Evolutionary conservation across 2,113 vertebrate genomes (phyloP).

Genomic region (Pipra filicauda): DNA sequence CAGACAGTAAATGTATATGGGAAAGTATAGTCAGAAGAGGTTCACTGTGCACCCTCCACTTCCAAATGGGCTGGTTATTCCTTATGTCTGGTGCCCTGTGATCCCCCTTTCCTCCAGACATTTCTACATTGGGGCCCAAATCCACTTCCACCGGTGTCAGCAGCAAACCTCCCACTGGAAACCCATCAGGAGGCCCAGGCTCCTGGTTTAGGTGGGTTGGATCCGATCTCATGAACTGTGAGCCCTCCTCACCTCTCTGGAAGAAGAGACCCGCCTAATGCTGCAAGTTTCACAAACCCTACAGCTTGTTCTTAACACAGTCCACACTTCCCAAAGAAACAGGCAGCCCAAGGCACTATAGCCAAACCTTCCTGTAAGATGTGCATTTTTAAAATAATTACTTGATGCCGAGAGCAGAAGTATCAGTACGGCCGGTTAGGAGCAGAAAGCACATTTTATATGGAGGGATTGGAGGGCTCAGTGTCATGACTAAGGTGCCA

Average conservation of each 20-base stretch:
- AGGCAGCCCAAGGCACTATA: neutral
- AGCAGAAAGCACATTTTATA: neutral
- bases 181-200: neutral
- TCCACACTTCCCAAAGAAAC: neutral
- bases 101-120: neutral
- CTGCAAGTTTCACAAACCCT: neutral
- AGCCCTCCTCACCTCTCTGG: neutral
- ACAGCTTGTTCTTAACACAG: neutral
- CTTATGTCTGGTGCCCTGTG: neutral
- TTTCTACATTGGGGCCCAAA: neutral
- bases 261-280: neutral
- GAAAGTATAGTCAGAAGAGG: neutral
- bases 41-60: neutral
- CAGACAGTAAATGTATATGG: neutral
- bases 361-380: neutral
- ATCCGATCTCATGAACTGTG: rapidly evolving
- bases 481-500: neutral
- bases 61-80: neutral
- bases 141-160: neutral
- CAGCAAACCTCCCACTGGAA: neutral
- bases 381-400: neutral
- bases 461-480: neutral
- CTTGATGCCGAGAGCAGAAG: neutral
- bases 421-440: neutral
- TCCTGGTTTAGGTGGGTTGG: rapidly evolving